Conservation (phyloP, 2,797 vertebrate genomes). For the Acropternis orthonyx region DNA sequence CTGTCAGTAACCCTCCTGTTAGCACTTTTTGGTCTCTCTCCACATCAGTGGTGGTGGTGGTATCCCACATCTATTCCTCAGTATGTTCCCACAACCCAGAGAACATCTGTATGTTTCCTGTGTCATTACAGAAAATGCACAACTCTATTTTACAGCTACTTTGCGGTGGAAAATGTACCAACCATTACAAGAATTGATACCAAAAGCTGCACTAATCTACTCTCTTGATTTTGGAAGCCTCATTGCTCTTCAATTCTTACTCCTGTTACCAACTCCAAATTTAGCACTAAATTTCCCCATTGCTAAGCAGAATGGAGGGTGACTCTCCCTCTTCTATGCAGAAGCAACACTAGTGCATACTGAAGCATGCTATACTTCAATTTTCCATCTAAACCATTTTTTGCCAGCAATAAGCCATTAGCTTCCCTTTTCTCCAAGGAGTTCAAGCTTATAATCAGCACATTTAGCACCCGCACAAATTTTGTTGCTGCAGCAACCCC, state of each 20-base stretch:
- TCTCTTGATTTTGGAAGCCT: background rate
- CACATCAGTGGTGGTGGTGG: background rate
- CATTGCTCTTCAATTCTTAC: background rate
- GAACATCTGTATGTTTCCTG: background rate
- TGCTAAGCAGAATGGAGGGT: background rate
- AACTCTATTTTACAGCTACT: background rate
- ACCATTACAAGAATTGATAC: background rate
- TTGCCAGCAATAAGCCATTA: background rate
- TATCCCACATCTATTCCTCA: background rate
- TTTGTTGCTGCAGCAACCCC: slow-evolving; percentile 27
- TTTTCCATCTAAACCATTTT: background rate
- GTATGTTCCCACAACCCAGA: background rate
- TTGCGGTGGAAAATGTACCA: background rate
- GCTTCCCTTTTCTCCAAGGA: background rate
- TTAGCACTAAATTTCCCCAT: background rate
- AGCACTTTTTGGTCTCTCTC: background rate
- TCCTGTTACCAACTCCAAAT: background rate
- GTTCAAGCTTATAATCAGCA: background rate
- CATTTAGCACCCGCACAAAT: background rate
- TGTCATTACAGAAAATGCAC: background rate
- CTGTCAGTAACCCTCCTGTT: background rate
- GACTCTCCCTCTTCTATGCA: background rate
- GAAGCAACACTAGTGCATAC: background rate
- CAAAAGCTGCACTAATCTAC: background rate
- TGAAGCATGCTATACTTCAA: background rate